Conservation (phyloP, 2,797 vertebrate species). For the Mycteria americana region DNA sequence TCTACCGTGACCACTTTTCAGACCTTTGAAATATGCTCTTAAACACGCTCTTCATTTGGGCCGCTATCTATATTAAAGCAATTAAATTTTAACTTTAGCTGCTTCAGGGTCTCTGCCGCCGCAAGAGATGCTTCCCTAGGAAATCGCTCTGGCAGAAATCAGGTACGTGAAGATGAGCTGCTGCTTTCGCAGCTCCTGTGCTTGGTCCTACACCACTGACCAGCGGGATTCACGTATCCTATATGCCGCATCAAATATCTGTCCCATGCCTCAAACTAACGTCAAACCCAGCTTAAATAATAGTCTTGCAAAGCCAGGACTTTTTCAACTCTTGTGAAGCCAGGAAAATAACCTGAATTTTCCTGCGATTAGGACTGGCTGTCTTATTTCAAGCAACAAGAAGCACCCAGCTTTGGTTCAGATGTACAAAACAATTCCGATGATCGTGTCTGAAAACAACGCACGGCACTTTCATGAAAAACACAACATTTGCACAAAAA, state of each 20-base stretch:
- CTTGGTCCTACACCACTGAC: background rate
- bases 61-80: rapidly evolving
- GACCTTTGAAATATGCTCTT: background rate
- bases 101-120: background rate
- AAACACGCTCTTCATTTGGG: background rate
- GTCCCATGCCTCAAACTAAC: background rate
- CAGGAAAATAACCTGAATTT: background rate
- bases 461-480: background rate
- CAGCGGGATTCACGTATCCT: background rate
- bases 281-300: background rate
- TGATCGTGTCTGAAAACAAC: background rate
- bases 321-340: background rate
- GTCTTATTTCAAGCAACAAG: background rate
- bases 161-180: background rate
- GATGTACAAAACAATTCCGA: background rate
- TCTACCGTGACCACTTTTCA: background rate
- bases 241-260: background rate
- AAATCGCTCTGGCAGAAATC: rapidly evolving
- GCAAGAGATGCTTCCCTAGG: background rate
- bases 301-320: too few species aligned
- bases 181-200: background rate
- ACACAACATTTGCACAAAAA: background rate
- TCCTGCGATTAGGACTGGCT: background rate
- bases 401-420: background rate
- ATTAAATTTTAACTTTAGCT: background rate